phyloP scores from a whole-genome alignment of 2,888 invertebrate species.

The Rhorus exstirpatorius region DNA sequence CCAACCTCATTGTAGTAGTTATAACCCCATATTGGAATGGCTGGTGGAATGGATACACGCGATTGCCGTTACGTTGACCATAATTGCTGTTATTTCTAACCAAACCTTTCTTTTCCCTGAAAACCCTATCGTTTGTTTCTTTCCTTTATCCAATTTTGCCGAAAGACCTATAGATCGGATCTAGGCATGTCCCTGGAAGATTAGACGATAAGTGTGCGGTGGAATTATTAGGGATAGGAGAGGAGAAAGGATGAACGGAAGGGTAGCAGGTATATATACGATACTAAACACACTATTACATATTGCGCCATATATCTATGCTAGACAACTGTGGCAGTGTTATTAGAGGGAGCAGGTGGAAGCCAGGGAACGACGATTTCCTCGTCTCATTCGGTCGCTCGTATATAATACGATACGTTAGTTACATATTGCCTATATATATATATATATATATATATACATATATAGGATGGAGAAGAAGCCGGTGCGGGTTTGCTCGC shows the following conservation, averaged over 20 bases:
- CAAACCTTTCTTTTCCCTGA: neutral
- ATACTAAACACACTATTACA: constrained; percentile 55
- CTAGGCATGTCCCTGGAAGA: constrained; percentile 33
- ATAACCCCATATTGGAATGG: neutral
- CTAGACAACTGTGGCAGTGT: constrained; percentile 64
- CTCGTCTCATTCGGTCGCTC: constrained; percentile 64
- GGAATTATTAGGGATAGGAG: constrained; percentile 46
- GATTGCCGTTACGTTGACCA: constrained; percentile 10
- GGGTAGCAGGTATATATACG: constrained; percentile 61
- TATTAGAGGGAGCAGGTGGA: constrained; percentile 75
- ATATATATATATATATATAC: constrained; percentile 30
- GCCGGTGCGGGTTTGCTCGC: constrained; percentile 56
- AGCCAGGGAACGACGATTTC: constrained; percentile 72
- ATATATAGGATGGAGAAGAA: constrained; percentile 57
- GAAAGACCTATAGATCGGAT: constrained; percentile 42
- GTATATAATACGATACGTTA: constrained; percentile 60
- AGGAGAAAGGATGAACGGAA: constrained; percentile 52
- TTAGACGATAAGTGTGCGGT: constrained; percentile 42
- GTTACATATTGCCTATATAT: constrained; percentile 3
- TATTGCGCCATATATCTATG: constrained; percentile 37
- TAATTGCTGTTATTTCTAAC: constrained; percentile 41
- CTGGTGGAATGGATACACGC: neutral
- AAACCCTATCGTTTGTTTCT: neutral
- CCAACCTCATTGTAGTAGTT: neutral
- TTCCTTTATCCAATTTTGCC: constrained; percentile 7